Base-by-base conservation (phyloP, 2,888 invertebrate species). In the Ectobius pallidus region DNA sequence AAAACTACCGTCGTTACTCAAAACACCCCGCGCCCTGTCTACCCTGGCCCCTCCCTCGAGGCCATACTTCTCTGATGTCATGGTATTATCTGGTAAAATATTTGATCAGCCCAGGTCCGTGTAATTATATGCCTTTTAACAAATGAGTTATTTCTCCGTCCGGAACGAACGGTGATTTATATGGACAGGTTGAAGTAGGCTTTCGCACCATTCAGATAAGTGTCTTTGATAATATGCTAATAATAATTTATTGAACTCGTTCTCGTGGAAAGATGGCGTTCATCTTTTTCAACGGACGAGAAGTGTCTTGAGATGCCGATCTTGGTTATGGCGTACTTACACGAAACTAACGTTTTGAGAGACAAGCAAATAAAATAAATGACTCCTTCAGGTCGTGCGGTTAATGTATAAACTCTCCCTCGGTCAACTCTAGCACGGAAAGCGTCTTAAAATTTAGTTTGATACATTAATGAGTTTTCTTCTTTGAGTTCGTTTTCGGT, bases 181-280 rank as follows among this genome's bases (percentile, higher is more conserved):
- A 75, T 75, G 73, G 73, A 76, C 77, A 71, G 67, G 27, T 71
- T 25, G 55, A 71, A 65, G 65, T 71, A 73, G 69, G 62, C 73
- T 71, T 73, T 70, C 72, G 72, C 70, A 61, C 74, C 72, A 67
- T 72, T 52, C 62, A 74, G 80, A 81, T 81, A 79, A 79, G 78
- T 78, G 79, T 78, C 77, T 76, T 76, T 78, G 80, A 81, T 81
- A 80, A 81, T 81, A 81, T 81, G 80, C 79, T 81, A 81, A 80
- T 81, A 80, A 79, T 80, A 80, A 81, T 81, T 81, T 79, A 74
- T 73, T 71, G 70, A 20, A 49, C 55, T 32, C 55, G 34, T 49
- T 73, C 73, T 73, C 73, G 58, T 73, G 72, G 62, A 65, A 62
- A 63, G 46, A 70, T 70, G 70, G 67, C 70, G 73, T 70, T 58